Evolutionary conservation across 1,140 invertebrate genomes (phyloP).

Genomic region (Cryptotermes secundus): DNA sequence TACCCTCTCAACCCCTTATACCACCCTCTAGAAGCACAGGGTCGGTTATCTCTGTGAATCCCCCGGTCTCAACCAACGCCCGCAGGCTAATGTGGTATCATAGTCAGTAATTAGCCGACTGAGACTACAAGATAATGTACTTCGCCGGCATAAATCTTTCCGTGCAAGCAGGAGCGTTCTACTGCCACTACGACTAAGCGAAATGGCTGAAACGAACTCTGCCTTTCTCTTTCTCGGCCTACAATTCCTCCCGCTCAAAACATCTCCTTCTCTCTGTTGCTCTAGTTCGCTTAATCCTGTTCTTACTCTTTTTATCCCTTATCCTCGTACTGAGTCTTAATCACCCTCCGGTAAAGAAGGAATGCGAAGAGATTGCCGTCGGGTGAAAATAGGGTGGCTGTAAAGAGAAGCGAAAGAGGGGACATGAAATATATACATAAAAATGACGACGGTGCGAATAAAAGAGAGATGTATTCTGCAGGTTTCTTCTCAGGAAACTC

Average conservation of each 20-base stretch:
- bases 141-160: constrained; percentile 54
- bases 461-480: neutral
- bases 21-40: constrained; percentile 15
- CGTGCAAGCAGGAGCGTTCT: constrained; percentile 31
- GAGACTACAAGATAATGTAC: constrained; percentile 57
- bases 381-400: constrained; percentile 20
- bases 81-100: constrained; percentile 52
- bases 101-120: constrained; percentile 55
- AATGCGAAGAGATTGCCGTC: constrained; percentile 20
- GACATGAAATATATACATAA: constrained; percentile 6
- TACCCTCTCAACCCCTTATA: constrained; percentile 9
- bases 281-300: constrained; percentile 20
- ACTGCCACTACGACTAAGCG: constrained; percentile 10
- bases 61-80: constrained; percentile 40
- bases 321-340: constrained; percentile 17
- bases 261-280: constrained; percentile 18
- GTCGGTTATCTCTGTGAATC: constrained; percentile 44
- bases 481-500: neutral
- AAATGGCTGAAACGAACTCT: constrained; percentile 21
- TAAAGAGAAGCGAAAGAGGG: constrained; percentile 1
- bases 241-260: constrained; percentile 9
- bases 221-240: constrained; percentile 26
- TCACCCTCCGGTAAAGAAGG: constrained; percentile 26
- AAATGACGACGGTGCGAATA: constrained; percentile 15
- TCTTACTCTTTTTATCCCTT: constrained; percentile 15